Conservation (phyloP, 2,113 vertebrate species). For the Gavia stellata region DNA sequence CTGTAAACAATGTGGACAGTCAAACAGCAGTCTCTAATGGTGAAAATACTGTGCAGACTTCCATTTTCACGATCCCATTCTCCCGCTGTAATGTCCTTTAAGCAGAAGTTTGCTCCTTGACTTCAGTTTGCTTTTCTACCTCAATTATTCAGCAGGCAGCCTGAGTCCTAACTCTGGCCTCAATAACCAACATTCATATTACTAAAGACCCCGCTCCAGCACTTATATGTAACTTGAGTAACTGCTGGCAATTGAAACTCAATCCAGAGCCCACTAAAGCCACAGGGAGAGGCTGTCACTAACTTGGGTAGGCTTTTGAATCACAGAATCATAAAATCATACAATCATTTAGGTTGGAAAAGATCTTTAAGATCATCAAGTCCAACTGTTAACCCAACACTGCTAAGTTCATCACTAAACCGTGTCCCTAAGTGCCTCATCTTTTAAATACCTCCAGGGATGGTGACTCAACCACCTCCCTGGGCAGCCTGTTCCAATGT, state of each 20-base stretch:
- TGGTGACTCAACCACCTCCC: too few relatives aligned
- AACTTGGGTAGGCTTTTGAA: neutral
- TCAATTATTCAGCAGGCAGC: neutral
- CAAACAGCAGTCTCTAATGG: neutral
- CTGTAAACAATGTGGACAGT: neutral
- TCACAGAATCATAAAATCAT: too few relatives aligned
- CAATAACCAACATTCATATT: neutral
- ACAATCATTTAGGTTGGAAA: too few relatives aligned
- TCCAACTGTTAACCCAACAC: too few relatives aligned
- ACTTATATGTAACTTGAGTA: constrained; percentile 5
- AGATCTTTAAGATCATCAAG: too few relatives aligned
- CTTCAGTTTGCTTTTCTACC: neutral
- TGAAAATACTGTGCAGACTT: neutral
- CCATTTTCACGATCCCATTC: neutral
- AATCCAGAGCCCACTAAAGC: neutral
- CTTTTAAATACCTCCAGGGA: too few relatives aligned
- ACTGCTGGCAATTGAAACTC: constrained; percentile 10
- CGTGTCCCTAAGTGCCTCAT: too few relatives aligned
- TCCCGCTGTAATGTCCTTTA: neutral
- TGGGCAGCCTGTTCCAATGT: too few relatives aligned
- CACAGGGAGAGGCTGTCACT: neutral
- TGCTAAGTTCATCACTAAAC: too few relatives aligned
- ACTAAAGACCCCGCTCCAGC: neutral
- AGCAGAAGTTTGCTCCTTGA: neutral
- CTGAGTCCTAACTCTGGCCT: neutral